A percentile compares a stretch with the other conserved stretches of the same genome.
Conservation (phyloP, 2,797 vertebrate species). For the Tapirus indicus region DNA sequence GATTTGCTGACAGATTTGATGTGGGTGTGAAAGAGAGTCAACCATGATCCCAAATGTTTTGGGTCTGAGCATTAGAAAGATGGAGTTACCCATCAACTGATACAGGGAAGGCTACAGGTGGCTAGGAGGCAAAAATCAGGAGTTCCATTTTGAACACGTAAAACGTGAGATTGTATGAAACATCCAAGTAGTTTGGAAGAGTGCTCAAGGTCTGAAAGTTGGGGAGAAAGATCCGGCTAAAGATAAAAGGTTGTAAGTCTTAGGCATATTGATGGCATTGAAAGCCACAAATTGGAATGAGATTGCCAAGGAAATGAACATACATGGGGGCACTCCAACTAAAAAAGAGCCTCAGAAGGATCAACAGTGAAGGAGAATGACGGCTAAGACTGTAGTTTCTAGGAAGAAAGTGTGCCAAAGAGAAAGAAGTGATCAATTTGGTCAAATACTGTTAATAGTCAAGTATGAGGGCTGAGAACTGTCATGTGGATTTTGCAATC, state of each 20-base stretch:
- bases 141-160: not conserved
- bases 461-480: not conserved
- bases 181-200: not conserved
- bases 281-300: not conserved
- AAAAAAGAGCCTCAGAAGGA: not conserved
- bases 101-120: not conserved
- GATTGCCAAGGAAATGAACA: not conserved
- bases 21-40: not conserved
- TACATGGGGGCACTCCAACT: rapidly evolving
- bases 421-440: not conserved
- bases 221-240: not conserved
- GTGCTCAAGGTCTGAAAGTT: not conserved
- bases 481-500: not conserved
- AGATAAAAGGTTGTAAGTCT: not conserved
- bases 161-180: not conserved
- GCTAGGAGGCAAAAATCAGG: not conserved
- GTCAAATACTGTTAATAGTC: not conserved
- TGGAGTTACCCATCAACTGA: no score
- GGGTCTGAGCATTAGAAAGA: not conserved
- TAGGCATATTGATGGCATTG: not conserved
- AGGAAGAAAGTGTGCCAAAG: not conserved
- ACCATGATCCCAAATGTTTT: not conserved
- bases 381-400: not conserved
- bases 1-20: not conserved
- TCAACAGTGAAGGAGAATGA: no score